Base-by-base conservation (phyloP, 2,113 vertebrate species). In the Cryptotis parvus region DNA sequence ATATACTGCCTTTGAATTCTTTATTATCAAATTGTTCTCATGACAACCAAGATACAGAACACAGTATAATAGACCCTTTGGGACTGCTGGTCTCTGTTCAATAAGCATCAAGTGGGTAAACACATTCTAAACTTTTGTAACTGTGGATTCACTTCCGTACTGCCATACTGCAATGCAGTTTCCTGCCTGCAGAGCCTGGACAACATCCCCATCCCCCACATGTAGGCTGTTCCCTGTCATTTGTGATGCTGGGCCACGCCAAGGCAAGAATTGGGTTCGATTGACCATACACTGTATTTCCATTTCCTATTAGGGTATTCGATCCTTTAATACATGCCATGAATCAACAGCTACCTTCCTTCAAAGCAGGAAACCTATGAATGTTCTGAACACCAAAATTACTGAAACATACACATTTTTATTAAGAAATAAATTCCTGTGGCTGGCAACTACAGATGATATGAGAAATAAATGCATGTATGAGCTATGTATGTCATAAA, bases 401-500 rank as follows among this genome's bases (percentile, higher is more conserved):
- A 58, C 3, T 41, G 72, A 81, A 49, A 70, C 6, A 43, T 26
- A 45, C 1, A 81, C 20, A 91, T 80, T 83, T n/a, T 82, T 84
- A 58, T 78, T 65, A 52, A 83, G 35, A 83, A 91, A 84, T 29
- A 14, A 87, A 88, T 31, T 73, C 49, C 26, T 41, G 11, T 69
- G 37, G 37, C 9, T 31, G 58, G 29, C 39, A n/a, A 73, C 12
- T 87, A 35, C 3, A 22, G 58, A 72, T 61, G 8, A 63, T n/a
- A 68, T 4, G 52, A 55, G 52, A 41, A 84, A 78, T 37, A 82
- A 55, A 61, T 7, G 3, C 66, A 11, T 43, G 20, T 49, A 15
- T 83, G 37, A 68, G 27, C 11, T n/a, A 27, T 33, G n/a, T n/a
- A 27, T 33, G n/a, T 83, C 6, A 39, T 24, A 83, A 45, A 65